phyloP scores from a whole-genome alignment of 2,797 vertebrate genomes.

The Emydoidea blandingii region DNA sequence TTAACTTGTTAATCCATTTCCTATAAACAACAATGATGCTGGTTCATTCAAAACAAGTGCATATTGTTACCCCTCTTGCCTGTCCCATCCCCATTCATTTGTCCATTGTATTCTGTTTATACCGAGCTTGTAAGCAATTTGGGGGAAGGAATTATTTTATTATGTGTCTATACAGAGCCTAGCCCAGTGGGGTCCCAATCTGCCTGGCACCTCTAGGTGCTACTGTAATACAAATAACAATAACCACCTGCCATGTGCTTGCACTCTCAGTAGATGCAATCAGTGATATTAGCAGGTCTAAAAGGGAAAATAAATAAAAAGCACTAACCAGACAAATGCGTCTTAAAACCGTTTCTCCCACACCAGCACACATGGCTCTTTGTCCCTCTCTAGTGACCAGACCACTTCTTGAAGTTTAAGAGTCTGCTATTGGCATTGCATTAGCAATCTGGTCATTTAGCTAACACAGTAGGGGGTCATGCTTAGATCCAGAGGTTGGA shows the following conservation, averaged over 20 bases:
- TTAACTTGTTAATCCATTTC: slow-evolving; percentile 11
- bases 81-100: neutral
- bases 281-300: neutral
- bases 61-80: neutral
- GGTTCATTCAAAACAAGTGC: neutral
- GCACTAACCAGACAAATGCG: fast-evolving
- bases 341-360: neutral
- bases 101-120: neutral
- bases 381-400: neutral
- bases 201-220: neutral
- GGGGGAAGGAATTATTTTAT: neutral
- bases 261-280: neutral
- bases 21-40: neutral
- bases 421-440: neutral
- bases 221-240: fast-evolving
- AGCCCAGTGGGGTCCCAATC: neutral
- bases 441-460: neutral
- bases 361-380: neutral
- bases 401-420: neutral
- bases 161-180: neutral
- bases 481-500: neutral
- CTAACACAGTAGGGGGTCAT: neutral
- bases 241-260: fast-evolving
- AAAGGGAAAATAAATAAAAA: neutral
- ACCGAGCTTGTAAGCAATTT: neutral